Percentiles rank a stretch among this genome's conserved stretches.
Conservation (phyloP, 37 sponge, comb jelly and placozoan genomes). For the Geodia barretti region DNA sequence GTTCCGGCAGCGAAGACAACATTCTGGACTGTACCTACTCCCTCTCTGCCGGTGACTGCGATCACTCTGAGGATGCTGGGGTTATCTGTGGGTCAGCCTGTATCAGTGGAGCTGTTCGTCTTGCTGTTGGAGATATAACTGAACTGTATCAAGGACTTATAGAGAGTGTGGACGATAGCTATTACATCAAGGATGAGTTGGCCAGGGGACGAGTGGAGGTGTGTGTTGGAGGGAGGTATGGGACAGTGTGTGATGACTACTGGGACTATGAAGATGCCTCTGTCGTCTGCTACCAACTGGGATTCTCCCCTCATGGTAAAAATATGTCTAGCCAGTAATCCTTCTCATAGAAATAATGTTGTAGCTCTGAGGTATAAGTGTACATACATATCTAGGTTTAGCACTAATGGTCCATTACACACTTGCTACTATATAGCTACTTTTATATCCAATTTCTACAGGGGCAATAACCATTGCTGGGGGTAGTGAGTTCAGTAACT, state of each 20-base stretch:
- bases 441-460: no score
- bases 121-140: background rate
- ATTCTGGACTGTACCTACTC: constrained; percentile 3
- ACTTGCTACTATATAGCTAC: no score
- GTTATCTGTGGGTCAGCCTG: constrained; percentile 16
- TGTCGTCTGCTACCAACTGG: constrained; percentile 39
- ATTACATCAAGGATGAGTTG: constrained; percentile 32
- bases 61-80: constrained; percentile 51
- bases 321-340: no score
- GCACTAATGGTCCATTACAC: no score
- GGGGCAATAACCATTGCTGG: background rate
- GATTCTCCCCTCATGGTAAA: constrained; percentile 48
- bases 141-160: background rate
- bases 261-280: constrained; percentile 42
- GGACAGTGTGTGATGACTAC: constrained; percentile 28
- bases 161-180: background rate
- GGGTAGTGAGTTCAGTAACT: background rate
- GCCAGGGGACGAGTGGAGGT: constrained; percentile 46
- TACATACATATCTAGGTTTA: background rate
- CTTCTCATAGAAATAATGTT: no score
- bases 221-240: constrained; percentile 39
- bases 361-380: no score
- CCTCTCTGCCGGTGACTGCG: constrained; percentile 2
- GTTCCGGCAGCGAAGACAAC: constrained; percentile 16
- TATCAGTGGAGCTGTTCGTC: background rate